Percentiles rank a stretch among this genome's conserved stretches.
Evolutionary conservation across 2,797 vertebrate genomes (phyloP).

Genomic region (Phrynocephalus forsythii): DNA sequence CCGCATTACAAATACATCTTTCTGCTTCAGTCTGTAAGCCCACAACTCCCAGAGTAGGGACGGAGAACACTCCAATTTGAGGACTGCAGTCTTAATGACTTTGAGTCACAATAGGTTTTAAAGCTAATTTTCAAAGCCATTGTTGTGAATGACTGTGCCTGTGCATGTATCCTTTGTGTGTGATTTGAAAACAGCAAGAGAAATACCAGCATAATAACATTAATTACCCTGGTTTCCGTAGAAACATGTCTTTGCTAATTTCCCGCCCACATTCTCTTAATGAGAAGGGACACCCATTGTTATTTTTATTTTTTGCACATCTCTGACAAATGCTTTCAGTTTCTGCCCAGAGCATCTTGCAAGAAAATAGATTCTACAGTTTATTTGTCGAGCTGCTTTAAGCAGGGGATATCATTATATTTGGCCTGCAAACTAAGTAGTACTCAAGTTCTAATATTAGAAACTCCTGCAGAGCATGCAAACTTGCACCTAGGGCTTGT

Average conservation of each 20-base stretch:
- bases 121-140: neutral
- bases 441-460: conserved; percentile 33
- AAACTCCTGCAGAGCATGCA: conserved; percentile 32
- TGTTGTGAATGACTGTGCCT: neutral
- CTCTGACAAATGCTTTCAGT: neutral
- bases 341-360: neutral
- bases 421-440: conserved; percentile 18
- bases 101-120: neutral
- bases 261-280: neutral
- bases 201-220: conserved; percentile 3
- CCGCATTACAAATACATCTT: neutral
- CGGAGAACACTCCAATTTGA: neutral
- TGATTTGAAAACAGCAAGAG: neutral
- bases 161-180: neutral
- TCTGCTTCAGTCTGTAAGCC: neutral
- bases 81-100: neutral
- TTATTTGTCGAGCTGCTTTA: neutral
- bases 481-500: conserved; percentile 29
- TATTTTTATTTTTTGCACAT: neutral
- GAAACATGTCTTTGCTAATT: conserved; percentile 14
- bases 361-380: neutral
- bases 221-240: conserved; percentile 1
- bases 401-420: conserved; percentile 1
- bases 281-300: neutral
- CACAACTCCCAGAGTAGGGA: neutral